Base-by-base conservation (phyloP, 2,797 vertebrate genomes). In the Poecilia velifera region DNA sequence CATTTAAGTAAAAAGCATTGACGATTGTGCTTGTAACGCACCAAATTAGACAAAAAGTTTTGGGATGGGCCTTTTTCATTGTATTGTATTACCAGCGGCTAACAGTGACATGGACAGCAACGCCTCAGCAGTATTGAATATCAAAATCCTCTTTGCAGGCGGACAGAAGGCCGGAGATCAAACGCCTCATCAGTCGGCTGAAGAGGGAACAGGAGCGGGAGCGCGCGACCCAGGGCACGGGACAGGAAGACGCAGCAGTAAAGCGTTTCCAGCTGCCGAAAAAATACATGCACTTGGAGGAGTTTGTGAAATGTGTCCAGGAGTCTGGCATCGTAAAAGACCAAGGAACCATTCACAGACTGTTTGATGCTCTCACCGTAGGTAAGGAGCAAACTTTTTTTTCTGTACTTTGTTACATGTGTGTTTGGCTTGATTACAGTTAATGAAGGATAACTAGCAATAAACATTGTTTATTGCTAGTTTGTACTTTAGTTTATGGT, bases 291-390 rank as follows among this genome's bases (percentile, higher is more conserved):
- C 97, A 96, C 4, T 89, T 96, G 88, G 97, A 95, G 0, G 98
- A 99, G 71, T 99, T 99, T 76, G 96, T 99, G 86, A 97, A 96
- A 84, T 89, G 96, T 20, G 94, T 99, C 14, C 98, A 99, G 90
- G 98, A 99, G 84, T 99, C 98, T 0, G 98, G 98, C 59, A 97
- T 99, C 3, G 97, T 98, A 51, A 98, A 95, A 93, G 98, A 99
- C 74, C 82, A 83, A 5, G 93, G 91, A 47, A 96, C 96, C 25
- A 99, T 99, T 78, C 92, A 95, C 7, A 94, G 98, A 9, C 95
- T 99, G 46, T 99, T 99, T 57, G 96, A 98, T 1, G 97, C 98
- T 0, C 90, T 99, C 5, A 99, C 98, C 1, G 96, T 98, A 1
- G 98, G 98, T 99, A 84, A 77, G 80, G 18, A 14, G 9, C 6